A percentile compares a stretch with the other conserved stretches of the same genome.
Conservation (phyloP, 2,113 vertebrate genomes). For the Stegostoma tigrinum region DNA sequence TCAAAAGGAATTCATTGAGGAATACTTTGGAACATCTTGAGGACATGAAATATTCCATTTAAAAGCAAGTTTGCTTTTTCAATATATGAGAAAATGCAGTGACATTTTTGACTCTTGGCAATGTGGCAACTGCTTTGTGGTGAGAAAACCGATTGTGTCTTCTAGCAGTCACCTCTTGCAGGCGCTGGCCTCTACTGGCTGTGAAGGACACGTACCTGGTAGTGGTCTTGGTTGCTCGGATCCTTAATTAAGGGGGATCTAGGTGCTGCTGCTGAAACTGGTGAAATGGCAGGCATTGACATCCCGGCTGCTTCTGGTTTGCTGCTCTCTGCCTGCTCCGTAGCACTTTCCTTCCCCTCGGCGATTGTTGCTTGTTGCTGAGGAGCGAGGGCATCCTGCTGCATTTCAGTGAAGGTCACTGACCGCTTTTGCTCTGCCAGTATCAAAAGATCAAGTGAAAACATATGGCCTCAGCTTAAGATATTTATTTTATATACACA, state of each 20-base stretch:
- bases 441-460: constrained; percentile 32
- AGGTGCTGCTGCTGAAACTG: constrained; percentile 55
- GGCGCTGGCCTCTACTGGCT: constrained; percentile 29
- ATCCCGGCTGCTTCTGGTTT: constrained; percentile 43
- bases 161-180: background rate
- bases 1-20: background rate
- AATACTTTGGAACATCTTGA: background rate
- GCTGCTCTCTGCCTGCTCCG: constrained; percentile 45
- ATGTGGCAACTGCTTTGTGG: background rate
- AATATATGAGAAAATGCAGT: background rate
- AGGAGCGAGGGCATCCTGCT: constrained; percentile 48
- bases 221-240: constrained; percentile 61
- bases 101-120: background rate
- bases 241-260: constrained; percentile 44
- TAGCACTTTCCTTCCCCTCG: constrained; percentile 39
- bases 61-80: background rate
- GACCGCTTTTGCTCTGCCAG: constrained; percentile 85
- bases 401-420: constrained; percentile 87
- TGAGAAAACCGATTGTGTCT: background rate
- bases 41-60: background rate
- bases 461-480: background rate
- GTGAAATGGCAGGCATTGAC: constrained; percentile 55
- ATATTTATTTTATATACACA: background rate
- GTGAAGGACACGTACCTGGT: constrained; percentile 60
- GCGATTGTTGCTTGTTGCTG: constrained; percentile 46